Conservation (phyloP, 2,797 vertebrate genomes). For the Cynopterus sphinx region DNA sequence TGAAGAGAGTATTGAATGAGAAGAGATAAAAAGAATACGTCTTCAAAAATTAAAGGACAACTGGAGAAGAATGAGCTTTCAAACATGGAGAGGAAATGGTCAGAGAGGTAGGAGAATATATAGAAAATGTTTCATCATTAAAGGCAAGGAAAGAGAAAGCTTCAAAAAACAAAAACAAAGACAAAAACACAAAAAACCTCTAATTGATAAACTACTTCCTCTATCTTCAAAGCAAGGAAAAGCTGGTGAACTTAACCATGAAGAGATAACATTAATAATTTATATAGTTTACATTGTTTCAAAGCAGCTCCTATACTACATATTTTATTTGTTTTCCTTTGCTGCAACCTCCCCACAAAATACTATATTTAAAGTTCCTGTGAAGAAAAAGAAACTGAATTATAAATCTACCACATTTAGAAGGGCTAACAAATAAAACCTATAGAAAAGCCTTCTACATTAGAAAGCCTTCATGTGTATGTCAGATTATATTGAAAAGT, state of each 20-base stretch:
- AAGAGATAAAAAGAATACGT: neutral
- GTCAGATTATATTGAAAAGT: neutral
- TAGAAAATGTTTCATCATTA: neutral
- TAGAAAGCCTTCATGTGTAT: neutral
- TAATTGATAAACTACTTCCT: conserved; percentile 37
- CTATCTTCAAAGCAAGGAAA: conserved; percentile 1
- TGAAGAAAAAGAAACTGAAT: neutral
- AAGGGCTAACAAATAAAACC: neutral
- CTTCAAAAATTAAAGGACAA: conserved; percentile 1
- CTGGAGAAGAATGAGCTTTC: neutral
- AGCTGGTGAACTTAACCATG: neutral
- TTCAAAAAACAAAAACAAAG: neutral
- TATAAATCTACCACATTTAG: neutral
- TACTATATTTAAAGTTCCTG: neutral
- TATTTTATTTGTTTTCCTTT: conserved; percentile 26
- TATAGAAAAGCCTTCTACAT: neutral
- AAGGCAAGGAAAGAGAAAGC: neutral
- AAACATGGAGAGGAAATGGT: neutral
- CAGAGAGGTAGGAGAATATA: neutral
- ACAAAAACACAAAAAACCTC: neutral
- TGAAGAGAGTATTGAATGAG: neutral
- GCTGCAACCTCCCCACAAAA: neutral
- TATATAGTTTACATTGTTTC: conserved; percentile 14
- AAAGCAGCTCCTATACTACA: neutral
- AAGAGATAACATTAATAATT: conserved; percentile 29